phyloP scores from a whole-genome alignment of 2,113 vertebrate genomes.

The Hemichromis elongatus region DNA sequence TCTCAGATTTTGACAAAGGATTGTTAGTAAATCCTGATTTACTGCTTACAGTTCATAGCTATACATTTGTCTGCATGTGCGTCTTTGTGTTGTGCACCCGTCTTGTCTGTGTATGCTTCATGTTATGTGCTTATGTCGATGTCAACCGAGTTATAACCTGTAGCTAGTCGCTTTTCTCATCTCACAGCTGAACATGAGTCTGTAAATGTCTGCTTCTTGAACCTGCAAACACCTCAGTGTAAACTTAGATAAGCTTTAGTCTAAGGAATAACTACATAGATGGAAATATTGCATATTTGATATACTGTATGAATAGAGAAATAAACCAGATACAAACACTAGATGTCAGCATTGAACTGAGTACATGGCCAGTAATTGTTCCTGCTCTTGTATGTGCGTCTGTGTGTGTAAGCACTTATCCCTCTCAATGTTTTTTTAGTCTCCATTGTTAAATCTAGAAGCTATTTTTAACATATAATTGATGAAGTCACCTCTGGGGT shows the following conservation, averaged over 20 bases:
- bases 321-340: neutral
- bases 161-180: neutral
- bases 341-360: conserved; percentile 39
- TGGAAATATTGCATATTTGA: neutral
- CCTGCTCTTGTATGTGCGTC: neutral
- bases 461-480: neutral
- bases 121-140: neutral
- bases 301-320: neutral
- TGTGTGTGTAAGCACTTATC: neutral
- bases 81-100: neutral
- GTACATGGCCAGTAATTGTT: neutral
- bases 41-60: neutral
- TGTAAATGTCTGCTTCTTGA: neutral
- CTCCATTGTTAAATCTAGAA: neutral
- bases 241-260: neutral
- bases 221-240: neutral
- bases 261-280: neutral
- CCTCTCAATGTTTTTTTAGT: neutral
- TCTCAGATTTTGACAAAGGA: neutral
- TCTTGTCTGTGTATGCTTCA: neutral
- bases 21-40: conserved; percentile 32
- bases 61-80: conserved; percentile 15
- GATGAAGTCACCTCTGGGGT: neutral
- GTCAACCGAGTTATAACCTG: conserved; percentile 7
- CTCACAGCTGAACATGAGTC: neutral